These are phyloP conservation scores for Cantharis lateralis DNA, from an alignment of 2,888 invertebrate species.

Conservation along the genomic window DNA sequence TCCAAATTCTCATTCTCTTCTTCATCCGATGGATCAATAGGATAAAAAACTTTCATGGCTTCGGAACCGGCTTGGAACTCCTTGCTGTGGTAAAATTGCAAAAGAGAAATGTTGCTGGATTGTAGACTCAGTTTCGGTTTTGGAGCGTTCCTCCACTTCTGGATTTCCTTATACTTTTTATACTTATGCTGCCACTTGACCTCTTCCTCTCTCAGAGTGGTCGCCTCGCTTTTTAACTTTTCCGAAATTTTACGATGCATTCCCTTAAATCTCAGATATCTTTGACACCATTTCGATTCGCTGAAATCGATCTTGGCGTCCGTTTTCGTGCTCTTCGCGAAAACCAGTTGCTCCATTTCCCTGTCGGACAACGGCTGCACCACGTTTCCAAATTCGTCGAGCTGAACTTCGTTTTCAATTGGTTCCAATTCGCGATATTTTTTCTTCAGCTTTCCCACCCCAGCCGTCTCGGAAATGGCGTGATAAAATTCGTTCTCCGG, in stretches of 20 bases:
- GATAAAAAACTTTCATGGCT: constrained; percentile 23
- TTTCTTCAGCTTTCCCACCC: constrained; percentile 37
- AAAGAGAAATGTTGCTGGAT: constrained; percentile 9
- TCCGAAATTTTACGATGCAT: constrained; percentile 18
- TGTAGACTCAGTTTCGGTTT: not conserved
- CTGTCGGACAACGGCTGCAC: constrained; percentile 10
- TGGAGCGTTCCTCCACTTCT: constrained; percentile 15
- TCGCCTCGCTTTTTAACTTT: constrained; percentile 20
- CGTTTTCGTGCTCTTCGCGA: constrained; percentile 41
- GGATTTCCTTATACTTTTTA: constrained; percentile 11
- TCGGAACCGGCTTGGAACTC: constrained; percentile 27
- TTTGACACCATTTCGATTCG: constrained; percentile 33
- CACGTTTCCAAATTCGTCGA: constrained; percentile 1
- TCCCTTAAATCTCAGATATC: constrained; percentile 25
- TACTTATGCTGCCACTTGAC: constrained; percentile 27
- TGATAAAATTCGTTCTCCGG: constrained; percentile 48
- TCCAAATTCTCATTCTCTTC: not conserved
- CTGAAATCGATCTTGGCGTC: constrained; percentile 30
- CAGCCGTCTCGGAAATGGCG: constrained; percentile 39
- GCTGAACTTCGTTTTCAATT: constrained; percentile 6
- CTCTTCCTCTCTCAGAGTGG: constrained; percentile 27
- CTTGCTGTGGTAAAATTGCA: constrained; percentile 26
- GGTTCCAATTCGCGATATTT: constrained; percentile 1
- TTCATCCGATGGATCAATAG: not conserved
- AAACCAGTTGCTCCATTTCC: constrained; percentile 42